Evolutionary conservation across 2,113 vertebrate species (phyloP).

Genomic region (Apeltes quadracus): DNA sequence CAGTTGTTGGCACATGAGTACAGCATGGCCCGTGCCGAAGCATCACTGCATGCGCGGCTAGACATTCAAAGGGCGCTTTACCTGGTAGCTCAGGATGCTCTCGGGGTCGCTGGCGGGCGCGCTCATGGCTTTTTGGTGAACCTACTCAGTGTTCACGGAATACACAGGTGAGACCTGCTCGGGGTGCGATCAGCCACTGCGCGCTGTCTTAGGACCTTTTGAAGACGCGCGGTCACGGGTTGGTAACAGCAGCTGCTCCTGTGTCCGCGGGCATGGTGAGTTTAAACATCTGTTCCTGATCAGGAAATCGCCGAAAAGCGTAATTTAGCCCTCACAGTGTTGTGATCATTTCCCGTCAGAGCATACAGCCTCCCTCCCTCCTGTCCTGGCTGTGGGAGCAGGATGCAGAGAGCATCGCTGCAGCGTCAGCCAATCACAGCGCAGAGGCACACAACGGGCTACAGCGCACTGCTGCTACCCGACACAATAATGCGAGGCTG

Average conservation of each 20-base stretch:
- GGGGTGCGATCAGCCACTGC: background rate
- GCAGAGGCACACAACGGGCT: constrained; percentile 35
- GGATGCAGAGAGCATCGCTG: constrained; percentile 72
- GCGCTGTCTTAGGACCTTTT: constrained; percentile 26
- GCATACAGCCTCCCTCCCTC: constrained; percentile 47
- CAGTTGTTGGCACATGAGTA: constrained; percentile 23
- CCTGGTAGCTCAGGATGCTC: constrained; percentile 88
- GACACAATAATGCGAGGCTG: constrained; percentile 31
- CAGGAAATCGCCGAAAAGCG: constrained; percentile 9
- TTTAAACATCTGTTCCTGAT: constrained; percentile 28
- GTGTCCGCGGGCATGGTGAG: constrained; percentile 39
- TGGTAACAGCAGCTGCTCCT: constrained; percentile 19
- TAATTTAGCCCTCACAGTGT: constrained; percentile 18
- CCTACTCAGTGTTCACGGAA: constrained; percentile 29
- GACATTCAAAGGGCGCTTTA: constrained; percentile 61
- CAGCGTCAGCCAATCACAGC: constrained; percentile 71
- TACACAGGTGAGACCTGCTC: constrained; percentile 56
- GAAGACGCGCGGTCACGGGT: constrained; percentile 36
- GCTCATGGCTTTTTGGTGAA: constrained; percentile 42
- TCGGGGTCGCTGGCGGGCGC: constrained; percentile 84
- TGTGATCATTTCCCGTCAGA: constrained; percentile 55
- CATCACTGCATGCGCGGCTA: constrained; percentile 1
- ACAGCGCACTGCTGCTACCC: constrained; percentile 66
- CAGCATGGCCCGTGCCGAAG: constrained; percentile 2
- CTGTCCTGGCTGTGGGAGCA: constrained; percentile 49